Percentiles rank a stretch among this genome's conserved stretches.
These are phyloP conservation scores for Heliothis peltigera DNA, from an alignment of 2,888 invertebrate genomes.

Conservation along the genomic window DNA sequence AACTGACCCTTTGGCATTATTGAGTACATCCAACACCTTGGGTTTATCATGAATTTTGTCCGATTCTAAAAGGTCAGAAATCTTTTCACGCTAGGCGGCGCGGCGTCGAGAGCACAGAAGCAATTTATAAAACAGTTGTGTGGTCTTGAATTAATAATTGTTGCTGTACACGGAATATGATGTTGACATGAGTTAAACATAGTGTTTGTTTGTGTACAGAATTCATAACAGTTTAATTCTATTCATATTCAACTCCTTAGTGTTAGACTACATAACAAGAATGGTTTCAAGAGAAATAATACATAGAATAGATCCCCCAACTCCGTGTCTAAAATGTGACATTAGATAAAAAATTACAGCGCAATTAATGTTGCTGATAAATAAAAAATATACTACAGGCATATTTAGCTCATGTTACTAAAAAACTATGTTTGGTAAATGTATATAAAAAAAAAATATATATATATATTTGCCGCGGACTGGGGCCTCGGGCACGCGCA, in stretches of 20 bases:
- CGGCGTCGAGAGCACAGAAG: neutral
- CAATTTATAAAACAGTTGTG: conserved; percentile 7
- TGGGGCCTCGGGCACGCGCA: no score
- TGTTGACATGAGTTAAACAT: conserved; percentile 40
- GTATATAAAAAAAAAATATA: no score
- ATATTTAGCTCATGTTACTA: no score
- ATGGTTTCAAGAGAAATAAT: conserved; percentile 9
- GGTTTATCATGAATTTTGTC: neutral
- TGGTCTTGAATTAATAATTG: conserved; percentile 34
- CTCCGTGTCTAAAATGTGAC: neutral
- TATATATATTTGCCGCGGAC: no score
- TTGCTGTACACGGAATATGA: conserved; percentile 10
- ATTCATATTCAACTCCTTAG: conserved; percentile 33
- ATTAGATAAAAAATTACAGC: neutral
- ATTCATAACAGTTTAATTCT: conserved; percentile 33
- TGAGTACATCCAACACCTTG: no score
- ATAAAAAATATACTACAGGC: no score
- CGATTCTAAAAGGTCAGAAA: neutral
- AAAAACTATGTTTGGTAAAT: no score
- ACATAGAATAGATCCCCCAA: neutral
- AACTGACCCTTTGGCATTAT: no score
- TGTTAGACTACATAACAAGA: conserved; percentile 16
- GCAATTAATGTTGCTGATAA: no score
- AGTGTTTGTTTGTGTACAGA: conserved; percentile 28
- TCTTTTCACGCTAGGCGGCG: neutral